Evolutionary conservation across 2,797 vertebrate genomes (phyloP).

Genomic region (Delichon dasypus): DNA sequence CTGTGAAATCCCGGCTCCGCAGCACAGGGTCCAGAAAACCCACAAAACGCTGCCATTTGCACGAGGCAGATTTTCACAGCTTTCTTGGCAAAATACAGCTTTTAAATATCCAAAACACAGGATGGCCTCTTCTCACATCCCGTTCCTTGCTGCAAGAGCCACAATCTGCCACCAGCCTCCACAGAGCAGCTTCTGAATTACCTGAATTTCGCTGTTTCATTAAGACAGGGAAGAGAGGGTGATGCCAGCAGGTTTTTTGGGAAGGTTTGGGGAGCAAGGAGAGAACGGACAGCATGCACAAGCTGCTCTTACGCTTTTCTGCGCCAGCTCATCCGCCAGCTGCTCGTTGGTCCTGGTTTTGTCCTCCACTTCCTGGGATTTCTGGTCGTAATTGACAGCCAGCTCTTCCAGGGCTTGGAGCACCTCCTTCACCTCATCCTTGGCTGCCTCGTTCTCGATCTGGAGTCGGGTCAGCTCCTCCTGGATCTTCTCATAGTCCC

Average conservation of each 20-base stretch:
- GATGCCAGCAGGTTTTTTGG: not conserved
- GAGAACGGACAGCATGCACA: not conserved
- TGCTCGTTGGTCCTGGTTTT: slow-evolving; percentile 85
- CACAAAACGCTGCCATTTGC: not conserved
- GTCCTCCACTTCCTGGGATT: slow-evolving; percentile 92
- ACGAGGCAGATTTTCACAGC: not conserved
- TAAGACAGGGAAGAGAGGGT: not conserved
- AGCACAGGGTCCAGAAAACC: not conserved
- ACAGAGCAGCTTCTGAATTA: not conserved
- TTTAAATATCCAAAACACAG: not conserved
- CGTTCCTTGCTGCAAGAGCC: not conserved
- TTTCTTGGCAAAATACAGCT: not conserved
- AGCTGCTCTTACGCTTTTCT: slow-evolving; percentile 84
- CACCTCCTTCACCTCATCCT: slow-evolving; percentile 97
- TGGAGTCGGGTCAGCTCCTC: slow-evolving; percentile 89
- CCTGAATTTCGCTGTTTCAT: rapidly evolving
- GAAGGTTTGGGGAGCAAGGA: not conserved
- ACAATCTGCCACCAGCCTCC: not conserved
- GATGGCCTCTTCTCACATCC: not conserved
- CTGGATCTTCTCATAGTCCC: slow-evolving; percentile 90
- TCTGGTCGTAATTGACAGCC: slow-evolving; percentile 98
- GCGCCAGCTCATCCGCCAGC: slow-evolving; percentile 87
- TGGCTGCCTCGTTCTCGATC: slow-evolving; percentile 87
- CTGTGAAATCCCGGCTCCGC: not conserved
- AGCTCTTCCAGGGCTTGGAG: slow-evolving; percentile 96